Base-by-base conservation (phyloP, 2,888 invertebrate genomes). In the Oscheius sp. region DNA sequence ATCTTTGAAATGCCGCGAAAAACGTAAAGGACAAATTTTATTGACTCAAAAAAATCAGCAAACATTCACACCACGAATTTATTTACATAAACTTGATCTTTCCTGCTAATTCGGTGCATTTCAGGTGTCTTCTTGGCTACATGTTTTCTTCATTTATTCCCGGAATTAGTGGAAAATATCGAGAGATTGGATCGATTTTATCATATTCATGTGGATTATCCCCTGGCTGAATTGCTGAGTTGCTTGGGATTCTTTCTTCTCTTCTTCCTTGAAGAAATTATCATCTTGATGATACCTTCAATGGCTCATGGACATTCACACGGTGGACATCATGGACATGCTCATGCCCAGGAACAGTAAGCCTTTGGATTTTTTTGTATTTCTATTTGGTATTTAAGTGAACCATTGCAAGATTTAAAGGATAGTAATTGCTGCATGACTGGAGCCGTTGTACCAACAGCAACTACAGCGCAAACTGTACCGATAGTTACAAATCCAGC, bases 121-220 rank as follows among this genome's bases (percentile, higher is more conserved):
- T 59, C 53, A 77, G 92, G 92, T 21, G 92, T 92, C 0, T 92
- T 92, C 85, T 87, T 92, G 74, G 91, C 90, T 0, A 91, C 91
- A 0, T 91, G 91, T 76, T 88, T 92, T 49, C 87, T 92, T 53
- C 91, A 92, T 83, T 86, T 92, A 6, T 89, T 92, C 55, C 92
- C 92, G 0, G 91, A 91, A 77, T 91, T 91, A 9, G 69, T 68
- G 53, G 86, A 79, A 27, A 85, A 84, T 68, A 58, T 86, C 7
- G 68, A 79, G 6, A 52, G 53, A 13, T 75, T 86, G 64, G 68
- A 75, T 18, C n/a, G 29, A 18, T 23, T 21, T 43, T 70, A 73
- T 29, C 29, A 55, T 12, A 41, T 75, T 5, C 59, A 72, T 12
- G 58, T 74, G 35, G 74, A 85, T 41, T 88, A 88, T 64, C 88